These are phyloP conservation scores for Loripinus fragilis DNA, from an alignment of 2,888 invertebrate species.

Conservation along the genomic window DNA sequence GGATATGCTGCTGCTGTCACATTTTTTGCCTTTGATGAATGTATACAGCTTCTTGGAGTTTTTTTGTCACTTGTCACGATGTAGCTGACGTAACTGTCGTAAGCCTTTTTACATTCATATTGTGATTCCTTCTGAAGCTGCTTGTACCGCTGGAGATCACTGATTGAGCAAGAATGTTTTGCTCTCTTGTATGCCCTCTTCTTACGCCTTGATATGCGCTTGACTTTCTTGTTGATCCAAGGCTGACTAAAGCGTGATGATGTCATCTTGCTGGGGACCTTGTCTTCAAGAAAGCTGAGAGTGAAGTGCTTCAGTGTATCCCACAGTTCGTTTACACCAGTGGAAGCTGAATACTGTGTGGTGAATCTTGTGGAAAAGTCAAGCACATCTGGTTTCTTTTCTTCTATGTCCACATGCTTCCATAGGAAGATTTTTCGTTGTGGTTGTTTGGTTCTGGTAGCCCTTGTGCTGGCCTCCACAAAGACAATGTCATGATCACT, in stretches of 20 bases:
- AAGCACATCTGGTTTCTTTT: not conserved
- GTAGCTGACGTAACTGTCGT: not conserved
- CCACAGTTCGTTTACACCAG: not conserved
- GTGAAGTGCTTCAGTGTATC: not conserved
- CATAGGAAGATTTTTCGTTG: not conserved
- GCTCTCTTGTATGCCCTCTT: not conserved
- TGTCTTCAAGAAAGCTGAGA: not conserved
- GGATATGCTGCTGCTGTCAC: not conserved
- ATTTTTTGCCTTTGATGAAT: not conserved
- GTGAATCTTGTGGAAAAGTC: not conserved
- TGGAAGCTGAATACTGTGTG: not conserved
- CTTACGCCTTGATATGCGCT: not conserved
- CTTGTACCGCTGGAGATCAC: not conserved
- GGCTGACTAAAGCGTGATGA: not conserved
- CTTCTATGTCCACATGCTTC: not conserved
- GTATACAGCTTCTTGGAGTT: not conserved
- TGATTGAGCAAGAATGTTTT: not conserved
- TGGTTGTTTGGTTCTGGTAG: not conserved
- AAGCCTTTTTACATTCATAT: not conserved
- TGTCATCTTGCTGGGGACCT: not conserved
- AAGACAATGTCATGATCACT: not conserved
- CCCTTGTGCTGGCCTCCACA: not conserved
- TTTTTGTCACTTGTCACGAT: not conserved
- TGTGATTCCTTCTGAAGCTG: not conserved
- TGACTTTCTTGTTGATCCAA: not conserved